phyloP scores from a whole-genome alignment of 2,113 vertebrate species.

The Eleginops maclovinus region DNA sequence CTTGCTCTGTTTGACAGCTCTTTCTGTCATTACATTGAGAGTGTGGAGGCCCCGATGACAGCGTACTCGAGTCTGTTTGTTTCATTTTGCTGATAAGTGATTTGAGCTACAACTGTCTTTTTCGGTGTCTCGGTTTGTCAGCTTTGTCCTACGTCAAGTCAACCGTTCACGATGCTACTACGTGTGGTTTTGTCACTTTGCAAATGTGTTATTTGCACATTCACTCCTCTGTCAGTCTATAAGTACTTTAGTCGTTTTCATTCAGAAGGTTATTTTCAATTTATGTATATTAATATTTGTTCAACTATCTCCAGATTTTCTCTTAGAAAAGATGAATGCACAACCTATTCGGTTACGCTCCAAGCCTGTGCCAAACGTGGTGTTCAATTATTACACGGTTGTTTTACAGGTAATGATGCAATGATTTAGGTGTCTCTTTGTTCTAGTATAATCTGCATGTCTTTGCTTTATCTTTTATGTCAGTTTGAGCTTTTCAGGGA shows the following conservation, averaged over 20 bases:
- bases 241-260: constrained; percentile 4
- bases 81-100: constrained; percentile 1
- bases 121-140: neutral
- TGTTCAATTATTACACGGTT: constrained; percentile 39
- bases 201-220: constrained; percentile 1
- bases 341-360: neutral
- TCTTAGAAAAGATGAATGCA: neutral
- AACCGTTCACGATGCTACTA: neutral
- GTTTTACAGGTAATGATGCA: constrained; percentile 43
- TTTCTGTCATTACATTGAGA: no score
- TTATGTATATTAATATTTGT: constrained; percentile 4
- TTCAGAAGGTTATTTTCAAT: neutral
- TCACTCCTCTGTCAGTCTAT: neutral
- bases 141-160: neutral
- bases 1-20: constrained; percentile 30
- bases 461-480: constrained; percentile 49
- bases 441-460: constrained; percentile 55
- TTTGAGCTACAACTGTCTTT: neutral
- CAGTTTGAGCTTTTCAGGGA: constrained; percentile 27
- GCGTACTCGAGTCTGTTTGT: neutral
- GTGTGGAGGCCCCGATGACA: neutral
- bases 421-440: constrained; percentile 44
- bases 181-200: neutral
- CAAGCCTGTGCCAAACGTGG: constrained; percentile 24
- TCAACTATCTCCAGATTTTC: constrained; percentile 4